phyloP scores from a whole-genome alignment of 2,888 invertebrate genomes.

The Trilocha varians region DNA sequence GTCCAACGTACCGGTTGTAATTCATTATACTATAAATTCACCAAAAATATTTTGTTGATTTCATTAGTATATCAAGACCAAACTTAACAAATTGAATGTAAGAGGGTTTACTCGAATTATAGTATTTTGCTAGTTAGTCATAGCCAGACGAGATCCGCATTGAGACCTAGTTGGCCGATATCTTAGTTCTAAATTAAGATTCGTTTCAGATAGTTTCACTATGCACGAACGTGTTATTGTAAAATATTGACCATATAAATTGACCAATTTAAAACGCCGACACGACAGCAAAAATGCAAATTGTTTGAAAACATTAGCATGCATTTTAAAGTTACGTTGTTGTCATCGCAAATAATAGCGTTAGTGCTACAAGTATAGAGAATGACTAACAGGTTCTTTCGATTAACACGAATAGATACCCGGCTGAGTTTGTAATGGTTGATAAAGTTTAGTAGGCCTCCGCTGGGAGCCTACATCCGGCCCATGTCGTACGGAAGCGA shows the following conservation, averaged over 20 bases:
- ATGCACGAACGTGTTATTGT: conserved; percentile 9
- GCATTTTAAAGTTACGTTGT: not conserved
- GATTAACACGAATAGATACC: not conserved
- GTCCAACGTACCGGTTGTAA: conserved; percentile 58
- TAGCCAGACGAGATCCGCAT: conserved; percentile 38
- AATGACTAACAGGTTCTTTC: not conserved
- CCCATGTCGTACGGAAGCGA: conserved; percentile 50
- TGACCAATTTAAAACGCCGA: not conserved
- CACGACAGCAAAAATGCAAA: not conserved
- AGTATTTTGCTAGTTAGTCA: conserved; percentile 39
- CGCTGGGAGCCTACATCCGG: conserved; percentile 48
- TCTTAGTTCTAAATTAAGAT: conserved; percentile 26
- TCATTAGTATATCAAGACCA: not conserved
- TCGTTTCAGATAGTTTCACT: conserved; percentile 22
- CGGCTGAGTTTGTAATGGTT: not conserved
- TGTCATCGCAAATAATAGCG: not conserved
- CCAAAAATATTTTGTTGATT: conserved; percentile 19
- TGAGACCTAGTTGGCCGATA: conserved; percentile 44
- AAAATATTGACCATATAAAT: not conserved
- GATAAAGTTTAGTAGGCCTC: conserved; percentile 39
- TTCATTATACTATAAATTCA: conserved; percentile 46
- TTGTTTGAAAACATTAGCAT: not conserved
- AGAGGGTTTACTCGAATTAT: conserved; percentile 8
- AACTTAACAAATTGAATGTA: not conserved
- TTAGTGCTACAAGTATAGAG: not conserved